Percentiles rank a stretch among this genome's conserved stretches.
Evolutionary conservation across 2,888 invertebrate genomes (phyloP).

Genomic region (Limenitis camilla): DNA sequence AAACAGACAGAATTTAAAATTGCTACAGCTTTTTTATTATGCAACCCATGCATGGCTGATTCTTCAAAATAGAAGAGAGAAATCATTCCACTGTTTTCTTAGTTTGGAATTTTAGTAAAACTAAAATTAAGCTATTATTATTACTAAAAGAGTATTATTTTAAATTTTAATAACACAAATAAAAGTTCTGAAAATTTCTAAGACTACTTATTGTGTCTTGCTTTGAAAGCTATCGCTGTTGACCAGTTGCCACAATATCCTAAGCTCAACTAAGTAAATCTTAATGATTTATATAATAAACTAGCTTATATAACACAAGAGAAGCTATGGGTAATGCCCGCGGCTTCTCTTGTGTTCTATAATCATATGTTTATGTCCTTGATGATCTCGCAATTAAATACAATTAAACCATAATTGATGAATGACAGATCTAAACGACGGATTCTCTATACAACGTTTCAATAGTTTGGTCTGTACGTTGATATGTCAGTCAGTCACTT

Average conservation of each 20-base stretch:
- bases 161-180: background rate
- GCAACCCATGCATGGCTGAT: background rate
- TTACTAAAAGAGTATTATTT: background rate
- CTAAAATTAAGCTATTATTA: background rate
- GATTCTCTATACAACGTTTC: too few species aligned
- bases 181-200: background rate
- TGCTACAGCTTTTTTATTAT: background rate
- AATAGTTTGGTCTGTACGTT: too few species aligned
- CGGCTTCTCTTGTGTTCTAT: too few species aligned
- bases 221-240: conserved; percentile 28
- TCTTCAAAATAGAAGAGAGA: background rate
- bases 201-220: conserved; percentile 23
- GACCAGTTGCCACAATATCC: conserved; percentile 21
- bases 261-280: too few species aligned
- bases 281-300: too few species aligned
- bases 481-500: too few species aligned
- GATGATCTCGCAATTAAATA: too few species aligned
- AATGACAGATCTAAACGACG: too few species aligned
- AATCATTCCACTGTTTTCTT: background rate
- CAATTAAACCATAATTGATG: too few species aligned
- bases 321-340: too few species aligned
- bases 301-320: too few species aligned
- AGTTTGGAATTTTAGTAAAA: background rate
- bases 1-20: background rate
- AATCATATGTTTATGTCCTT: too few species aligned